phyloP scores from a whole-genome alignment of 2,888 invertebrate species.

The Encarsia formosa region DNA sequence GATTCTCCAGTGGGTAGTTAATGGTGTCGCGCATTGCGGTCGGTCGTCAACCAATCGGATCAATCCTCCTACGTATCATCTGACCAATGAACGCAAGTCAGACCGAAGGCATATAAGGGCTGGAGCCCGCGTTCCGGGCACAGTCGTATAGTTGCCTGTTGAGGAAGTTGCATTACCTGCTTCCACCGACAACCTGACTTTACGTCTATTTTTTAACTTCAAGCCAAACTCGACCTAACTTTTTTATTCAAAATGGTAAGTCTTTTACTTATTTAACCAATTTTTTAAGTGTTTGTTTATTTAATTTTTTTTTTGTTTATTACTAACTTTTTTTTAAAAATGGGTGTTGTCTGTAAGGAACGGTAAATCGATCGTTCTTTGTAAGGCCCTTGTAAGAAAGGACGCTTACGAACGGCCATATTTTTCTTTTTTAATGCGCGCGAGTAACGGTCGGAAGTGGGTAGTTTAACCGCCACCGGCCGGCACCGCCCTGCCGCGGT shows the following conservation, averaged over 20 bases:
- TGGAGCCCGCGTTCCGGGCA: background rate
- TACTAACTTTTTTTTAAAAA: too few relatives aligned
- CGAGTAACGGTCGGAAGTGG: slow-evolving; percentile 15
- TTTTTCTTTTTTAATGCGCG: too few relatives aligned
- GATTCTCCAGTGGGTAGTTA: too few relatives aligned
- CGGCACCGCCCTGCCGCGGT: slow-evolving; percentile 24
- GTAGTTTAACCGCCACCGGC: slow-evolving; percentile 12
- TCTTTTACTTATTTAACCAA: too few relatives aligned
- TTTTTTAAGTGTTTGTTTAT: too few relatives aligned
- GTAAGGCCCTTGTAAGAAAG: background rate
- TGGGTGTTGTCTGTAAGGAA: too few relatives aligned
- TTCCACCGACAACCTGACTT: slow-evolving; percentile 31
- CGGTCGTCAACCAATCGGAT: slow-evolving; percentile 5
- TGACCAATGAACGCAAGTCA: slow-evolving; percentile 7
- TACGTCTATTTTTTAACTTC: slow-evolving; percentile 2
- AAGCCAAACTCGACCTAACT: slow-evolving; percentile 9
- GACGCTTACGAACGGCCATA: slow-evolving; percentile 9
- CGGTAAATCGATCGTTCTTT: slow-evolving; percentile 2
- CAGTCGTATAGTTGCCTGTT: slow-evolving; percentile 26
- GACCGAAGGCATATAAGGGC: slow-evolving; percentile 8
- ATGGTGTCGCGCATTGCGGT: slow-evolving; percentile 21
- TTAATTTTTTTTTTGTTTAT: background rate
- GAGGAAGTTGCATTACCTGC: slow-evolving; percentile 30
- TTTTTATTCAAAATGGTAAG: slow-evolving; percentile 26
- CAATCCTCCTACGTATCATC: background rate